These are phyloP conservation scores for Toxostoma redivivum DNA, from an alignment of 2,113 vertebrate species.

Conservation along the genomic window DNA sequence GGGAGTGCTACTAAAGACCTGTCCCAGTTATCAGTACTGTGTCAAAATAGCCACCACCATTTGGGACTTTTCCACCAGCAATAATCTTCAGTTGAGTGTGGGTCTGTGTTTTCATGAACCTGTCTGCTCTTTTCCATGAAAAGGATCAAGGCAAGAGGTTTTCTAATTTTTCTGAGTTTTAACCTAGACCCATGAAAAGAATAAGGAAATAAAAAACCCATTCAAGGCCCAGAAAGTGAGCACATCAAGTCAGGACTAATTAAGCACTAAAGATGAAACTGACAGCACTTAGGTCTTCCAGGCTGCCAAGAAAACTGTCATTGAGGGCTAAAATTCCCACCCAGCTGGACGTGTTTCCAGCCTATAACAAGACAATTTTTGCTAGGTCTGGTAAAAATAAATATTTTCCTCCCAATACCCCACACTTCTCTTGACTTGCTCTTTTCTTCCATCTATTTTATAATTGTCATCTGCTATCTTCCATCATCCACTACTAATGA, in stretches of 20 bases:
- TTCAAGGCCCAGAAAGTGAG: neutral
- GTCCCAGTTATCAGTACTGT: neutral
- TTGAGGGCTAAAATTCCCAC: neutral
- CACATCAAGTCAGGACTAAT: neutral
- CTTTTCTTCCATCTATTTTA: neutral
- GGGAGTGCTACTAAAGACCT: neutral
- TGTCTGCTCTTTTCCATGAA: neutral
- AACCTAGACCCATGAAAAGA: neutral
- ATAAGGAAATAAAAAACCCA: neutral
- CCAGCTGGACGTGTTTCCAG: neutral
- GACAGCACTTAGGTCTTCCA: neutral
- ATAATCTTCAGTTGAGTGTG: neutral
- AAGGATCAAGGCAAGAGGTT: neutral
- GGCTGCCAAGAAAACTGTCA: neutral
- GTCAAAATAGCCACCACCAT: neutral
- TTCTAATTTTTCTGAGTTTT: neutral
- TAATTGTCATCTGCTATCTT: neutral
- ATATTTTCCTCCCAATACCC: neutral
- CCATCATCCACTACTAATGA: neutral
- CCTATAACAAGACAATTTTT: neutral
- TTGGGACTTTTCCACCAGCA: neutral
- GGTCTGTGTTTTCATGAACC: too few relatives aligned
- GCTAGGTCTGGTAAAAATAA: neutral
- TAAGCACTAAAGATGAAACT: neutral
- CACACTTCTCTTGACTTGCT: neutral